Evolutionary conservation across 2,888 invertebrate genomes (phyloP).

Genomic region (Apotomis capreana): DNA sequence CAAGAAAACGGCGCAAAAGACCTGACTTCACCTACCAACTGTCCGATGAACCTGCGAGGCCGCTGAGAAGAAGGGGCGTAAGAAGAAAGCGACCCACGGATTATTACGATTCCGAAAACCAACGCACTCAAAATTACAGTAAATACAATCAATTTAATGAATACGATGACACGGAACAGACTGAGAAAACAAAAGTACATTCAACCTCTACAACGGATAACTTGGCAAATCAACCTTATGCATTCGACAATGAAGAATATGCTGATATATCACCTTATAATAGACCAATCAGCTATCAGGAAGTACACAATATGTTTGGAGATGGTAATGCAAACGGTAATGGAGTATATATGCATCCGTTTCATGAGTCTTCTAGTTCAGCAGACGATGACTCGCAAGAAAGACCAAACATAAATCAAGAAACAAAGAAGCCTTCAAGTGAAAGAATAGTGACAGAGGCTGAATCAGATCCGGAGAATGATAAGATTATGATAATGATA

Average conservation of each 20-base stretch:
- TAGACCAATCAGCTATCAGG: not conserved
- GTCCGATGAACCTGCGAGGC: slow-evolving; percentile 64
- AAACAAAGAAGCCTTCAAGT: not conserved
- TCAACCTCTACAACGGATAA: not conserved
- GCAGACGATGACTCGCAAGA: slow-evolving; percentile 2
- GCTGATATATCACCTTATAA: not conserved
- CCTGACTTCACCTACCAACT: slow-evolving; percentile 65
- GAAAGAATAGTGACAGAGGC: not conserved
- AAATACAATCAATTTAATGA: slow-evolving; percentile 3
- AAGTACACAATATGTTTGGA: not conserved
- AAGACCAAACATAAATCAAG: not conserved
- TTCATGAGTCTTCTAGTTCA: slow-evolving; percentile 2
- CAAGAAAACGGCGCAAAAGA: slow-evolving; percentile 66
- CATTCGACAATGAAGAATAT: not conserved
- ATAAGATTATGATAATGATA: slow-evolving; percentile 3
- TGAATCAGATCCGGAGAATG: not conserved
- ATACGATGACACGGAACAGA: not conserved
- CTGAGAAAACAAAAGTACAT: not conserved
- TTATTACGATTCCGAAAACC: not conserved
- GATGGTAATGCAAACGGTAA: not conserved
- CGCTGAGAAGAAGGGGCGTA: slow-evolving; percentile 65
- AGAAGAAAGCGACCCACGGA: slow-evolving; percentile 65
- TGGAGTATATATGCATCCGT: not conserved
- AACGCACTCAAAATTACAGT: not conserved
- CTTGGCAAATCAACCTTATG: not conserved